Evolutionary conservation across 2,113 vertebrate genomes (phyloP).

Genomic region (Australoheros scitulus): DNA sequence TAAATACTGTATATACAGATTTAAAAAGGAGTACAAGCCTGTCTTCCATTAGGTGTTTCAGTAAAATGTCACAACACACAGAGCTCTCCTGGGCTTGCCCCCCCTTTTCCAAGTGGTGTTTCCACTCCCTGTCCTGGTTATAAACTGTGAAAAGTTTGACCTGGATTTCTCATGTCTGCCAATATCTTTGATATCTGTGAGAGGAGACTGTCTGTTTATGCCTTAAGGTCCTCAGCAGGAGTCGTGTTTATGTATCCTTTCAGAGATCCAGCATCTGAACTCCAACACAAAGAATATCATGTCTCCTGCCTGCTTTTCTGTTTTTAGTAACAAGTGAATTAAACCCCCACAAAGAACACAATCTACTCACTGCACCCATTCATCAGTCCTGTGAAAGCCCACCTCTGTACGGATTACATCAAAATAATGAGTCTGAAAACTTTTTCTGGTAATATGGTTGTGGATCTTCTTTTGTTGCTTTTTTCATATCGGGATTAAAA

Average conservation of each 20-base stretch:
- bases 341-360: background rate
- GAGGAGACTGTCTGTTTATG: background rate
- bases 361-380: background rate
- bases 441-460: background rate
- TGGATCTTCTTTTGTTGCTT: background rate
- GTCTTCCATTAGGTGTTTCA: background rate
- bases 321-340: background rate
- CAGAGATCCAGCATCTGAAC: slow-evolving; percentile 8
- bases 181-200: background rate
- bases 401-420: background rate
- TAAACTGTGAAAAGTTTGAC: background rate
- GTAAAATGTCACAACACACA: background rate
- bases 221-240: background rate
- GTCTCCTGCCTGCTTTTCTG: background rate
- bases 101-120: background rate
- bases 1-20: background rate
- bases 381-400: background rate
- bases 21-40: background rate
- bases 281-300: slow-evolving; percentile 10
- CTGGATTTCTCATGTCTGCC: background rate
- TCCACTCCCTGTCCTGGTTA: background rate
- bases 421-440: background rate
- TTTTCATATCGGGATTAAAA: background rate
- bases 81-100: background rate
- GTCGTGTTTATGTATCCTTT: background rate